phyloP scores from a whole-genome alignment of 1,140 invertebrate genomes.

The Ridgeia piscesae region DNA sequence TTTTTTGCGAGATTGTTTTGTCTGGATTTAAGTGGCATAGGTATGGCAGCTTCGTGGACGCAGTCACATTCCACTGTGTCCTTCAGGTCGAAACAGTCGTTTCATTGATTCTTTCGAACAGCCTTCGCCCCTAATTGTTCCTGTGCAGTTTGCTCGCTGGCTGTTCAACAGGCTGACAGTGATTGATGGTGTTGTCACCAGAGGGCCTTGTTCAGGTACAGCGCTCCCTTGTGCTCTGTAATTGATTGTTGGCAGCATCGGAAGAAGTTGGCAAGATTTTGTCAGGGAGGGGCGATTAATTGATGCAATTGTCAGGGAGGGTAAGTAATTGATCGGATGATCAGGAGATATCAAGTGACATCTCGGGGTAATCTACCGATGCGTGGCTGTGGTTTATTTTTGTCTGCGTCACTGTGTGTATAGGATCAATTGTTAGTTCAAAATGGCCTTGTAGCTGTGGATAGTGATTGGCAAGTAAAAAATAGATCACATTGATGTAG shows the following conservation, averaged over 20 bases:
- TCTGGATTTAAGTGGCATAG: neutral
- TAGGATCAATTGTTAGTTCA: neutral
- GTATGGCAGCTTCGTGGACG: neutral
- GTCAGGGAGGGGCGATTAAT: neutral
- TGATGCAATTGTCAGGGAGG: neutral
- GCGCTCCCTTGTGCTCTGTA: neutral
- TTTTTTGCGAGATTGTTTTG: neutral
- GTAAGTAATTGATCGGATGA: neutral
- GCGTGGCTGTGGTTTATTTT: neutral
- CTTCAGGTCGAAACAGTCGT: neutral
- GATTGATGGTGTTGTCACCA: neutral
- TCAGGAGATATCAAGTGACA: neutral
- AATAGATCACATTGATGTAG: too few species aligned
- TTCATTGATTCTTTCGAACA: neutral
- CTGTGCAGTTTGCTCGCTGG: neutral
- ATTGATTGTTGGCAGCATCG: neutral
- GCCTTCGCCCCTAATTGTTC: neutral
- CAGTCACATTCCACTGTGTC: neutral
- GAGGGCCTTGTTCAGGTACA: neutral
- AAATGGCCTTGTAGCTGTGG: neutral
- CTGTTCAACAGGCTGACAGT: neutral
- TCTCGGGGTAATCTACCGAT: neutral
- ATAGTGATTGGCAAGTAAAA: neutral
- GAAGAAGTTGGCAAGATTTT: neutral
- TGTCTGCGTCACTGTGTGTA: neutral